Evolutionary conservation across 2,888 invertebrate species (phyloP).

Genomic region (Entomobrya multifasciata): DNA sequence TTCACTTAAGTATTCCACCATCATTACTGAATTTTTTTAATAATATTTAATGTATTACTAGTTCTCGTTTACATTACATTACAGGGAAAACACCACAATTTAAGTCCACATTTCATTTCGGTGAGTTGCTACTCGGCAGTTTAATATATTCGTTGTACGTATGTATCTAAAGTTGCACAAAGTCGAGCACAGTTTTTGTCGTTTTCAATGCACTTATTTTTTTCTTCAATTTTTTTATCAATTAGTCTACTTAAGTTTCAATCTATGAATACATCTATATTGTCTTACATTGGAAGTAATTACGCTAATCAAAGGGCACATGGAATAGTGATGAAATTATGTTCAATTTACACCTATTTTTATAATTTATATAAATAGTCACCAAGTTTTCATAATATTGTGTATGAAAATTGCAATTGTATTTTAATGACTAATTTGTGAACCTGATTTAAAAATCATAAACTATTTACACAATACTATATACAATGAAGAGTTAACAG

Average conservation of each 20-base stretch:
- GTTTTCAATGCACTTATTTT: neutral
- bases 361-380: too few relatives aligned
- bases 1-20: too few relatives aligned
- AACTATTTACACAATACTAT: neutral
- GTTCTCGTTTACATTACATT: neutral
- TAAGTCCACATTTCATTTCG: slow-evolving; percentile 23
- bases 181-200: slow-evolving; percentile 6
- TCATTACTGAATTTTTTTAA: neutral
- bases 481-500: slow-evolving; percentile 20
- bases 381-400: too few relatives aligned
- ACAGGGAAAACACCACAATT: slow-evolving; percentile 38
- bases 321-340: too few relatives aligned
- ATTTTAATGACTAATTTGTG: slow-evolving; percentile 32
- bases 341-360: too few relatives aligned
- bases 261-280: too few relatives aligned
- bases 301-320: too few relatives aligned
- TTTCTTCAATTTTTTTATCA: neutral
- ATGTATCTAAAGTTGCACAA: slow-evolving; percentile 12
- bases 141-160: slow-evolving; percentile 37
- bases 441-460: slow-evolving; percentile 5
- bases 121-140: slow-evolving; percentile 8
- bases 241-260: neutral
- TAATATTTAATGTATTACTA: neutral
- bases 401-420: too few relatives aligned
- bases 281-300: too few relatives aligned